Evolutionary conservation across 2,888 invertebrate genomes (phyloP).

Genomic region (Cephus rjabovi): DNA sequence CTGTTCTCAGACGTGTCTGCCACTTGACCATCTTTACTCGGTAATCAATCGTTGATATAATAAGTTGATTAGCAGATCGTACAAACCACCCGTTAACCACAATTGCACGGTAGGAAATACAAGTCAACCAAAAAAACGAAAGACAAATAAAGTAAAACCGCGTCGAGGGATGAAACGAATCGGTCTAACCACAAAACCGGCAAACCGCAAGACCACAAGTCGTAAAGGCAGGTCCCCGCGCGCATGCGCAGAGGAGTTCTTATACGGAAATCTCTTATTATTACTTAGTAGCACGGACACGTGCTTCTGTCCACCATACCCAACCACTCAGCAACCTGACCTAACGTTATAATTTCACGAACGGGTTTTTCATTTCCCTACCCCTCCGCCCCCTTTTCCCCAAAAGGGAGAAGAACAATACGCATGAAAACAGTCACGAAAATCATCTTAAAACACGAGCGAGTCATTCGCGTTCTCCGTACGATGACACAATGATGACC

Average conservation of each 20-base stretch:
- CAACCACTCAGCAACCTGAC: background rate
- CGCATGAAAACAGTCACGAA: background rate
- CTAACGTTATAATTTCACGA: background rate
- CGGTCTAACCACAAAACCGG: conserved; percentile 1
- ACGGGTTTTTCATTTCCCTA: background rate
- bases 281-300: background rate
- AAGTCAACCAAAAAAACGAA: background rate
- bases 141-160: background rate
- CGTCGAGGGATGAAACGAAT: background rate
- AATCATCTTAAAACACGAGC: background rate
- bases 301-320: background rate
- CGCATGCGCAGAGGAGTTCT: background rate
- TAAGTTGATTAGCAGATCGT: background rate
- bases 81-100: background rate
- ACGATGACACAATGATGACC: background rate
- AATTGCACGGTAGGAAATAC: background rate
- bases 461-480: background rate
- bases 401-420: background rate
- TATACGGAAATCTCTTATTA: background rate
- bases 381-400: background rate
- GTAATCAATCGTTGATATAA: background rate
- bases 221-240: conserved; percentile 1
- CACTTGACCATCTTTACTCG: background rate
- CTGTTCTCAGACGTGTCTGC: background rate
- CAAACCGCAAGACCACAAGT: conserved; percentile 2